phyloP scores from a whole-genome alignment of 2,113 vertebrate genomes.

The Crotalus horridus region DNA sequence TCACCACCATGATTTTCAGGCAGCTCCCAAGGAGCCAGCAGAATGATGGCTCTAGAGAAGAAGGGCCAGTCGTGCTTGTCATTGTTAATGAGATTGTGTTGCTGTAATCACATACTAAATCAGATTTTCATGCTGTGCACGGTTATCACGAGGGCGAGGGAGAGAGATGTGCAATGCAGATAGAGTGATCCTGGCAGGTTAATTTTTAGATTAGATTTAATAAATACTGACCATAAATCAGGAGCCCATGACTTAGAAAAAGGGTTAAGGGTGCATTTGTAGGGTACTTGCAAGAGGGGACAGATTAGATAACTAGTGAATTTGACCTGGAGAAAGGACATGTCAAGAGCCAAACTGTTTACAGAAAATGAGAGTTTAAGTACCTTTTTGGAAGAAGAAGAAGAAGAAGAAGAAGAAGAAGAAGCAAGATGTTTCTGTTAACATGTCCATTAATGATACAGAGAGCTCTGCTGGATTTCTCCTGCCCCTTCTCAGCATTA shows the following conservation, averaged over 20 bases:
- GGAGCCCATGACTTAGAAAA: background rate
- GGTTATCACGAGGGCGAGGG: background rate
- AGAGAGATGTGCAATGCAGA: background rate
- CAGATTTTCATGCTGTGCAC: slow-evolving; percentile 31
- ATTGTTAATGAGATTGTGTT: slow-evolving; percentile 44
- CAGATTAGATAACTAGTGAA: slow-evolving; percentile 4
- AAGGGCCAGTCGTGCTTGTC: slow-evolving; percentile 17
- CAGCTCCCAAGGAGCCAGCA: background rate
- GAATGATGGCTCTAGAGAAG: background rate
- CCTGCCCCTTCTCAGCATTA: slow-evolving; percentile 11
- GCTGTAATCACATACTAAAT: slow-evolving; percentile 54
- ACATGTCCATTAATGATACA: background rate
- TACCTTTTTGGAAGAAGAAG: slow-evolving; percentile 14
- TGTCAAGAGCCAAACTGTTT: background rate
- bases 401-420: slow-evolving; percentile 4
- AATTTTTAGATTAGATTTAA: slow-evolving; percentile 19
- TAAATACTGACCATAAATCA: slow-evolving; percentile 33
- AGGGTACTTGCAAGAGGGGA: background rate
- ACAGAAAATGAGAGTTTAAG: background rate
- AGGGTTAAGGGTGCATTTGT: slow-evolving; percentile 31
- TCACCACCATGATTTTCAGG: slow-evolving; percentile 1
- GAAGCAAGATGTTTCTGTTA: background rate
- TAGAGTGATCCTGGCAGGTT: background rate
- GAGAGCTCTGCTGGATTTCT: slow-evolving; percentile 55
- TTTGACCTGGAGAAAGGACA: accelerated